phyloP scores from a whole-genome alignment of 1,140 invertebrate species.

The Alviniconcha marisindica region DNA sequence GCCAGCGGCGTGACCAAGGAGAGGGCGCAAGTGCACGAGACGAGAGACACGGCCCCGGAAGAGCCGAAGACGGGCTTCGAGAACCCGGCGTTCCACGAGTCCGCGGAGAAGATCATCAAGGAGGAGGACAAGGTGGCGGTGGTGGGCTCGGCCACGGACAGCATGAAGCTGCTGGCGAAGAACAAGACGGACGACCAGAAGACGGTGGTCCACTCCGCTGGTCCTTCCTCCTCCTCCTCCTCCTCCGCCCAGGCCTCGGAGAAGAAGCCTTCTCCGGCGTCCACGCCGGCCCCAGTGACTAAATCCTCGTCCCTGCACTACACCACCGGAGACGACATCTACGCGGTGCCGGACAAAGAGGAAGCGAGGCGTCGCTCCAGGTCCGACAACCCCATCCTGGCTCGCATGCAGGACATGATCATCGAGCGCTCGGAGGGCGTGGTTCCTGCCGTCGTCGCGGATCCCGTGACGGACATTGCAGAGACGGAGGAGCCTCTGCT shows the following conservation, averaged over 20 bases:
- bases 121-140: background rate
- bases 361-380: background rate
- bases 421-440: conserved; percentile 6
- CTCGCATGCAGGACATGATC: conserved; percentile 44
- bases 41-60: background rate
- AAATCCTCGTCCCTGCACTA: conserved; percentile 25
- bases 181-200: conserved; percentile 53
- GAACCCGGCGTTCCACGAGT: background rate
- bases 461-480: background rate
- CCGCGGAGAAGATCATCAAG: background rate
- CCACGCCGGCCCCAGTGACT: background rate
- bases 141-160: conserved; percentile 42
- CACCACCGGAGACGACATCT: conserved; percentile 36
- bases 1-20: background rate
- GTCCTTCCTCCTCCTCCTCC: background rate
- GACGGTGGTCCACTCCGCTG: conserved; percentile 20
- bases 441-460: background rate
- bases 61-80: background rate
- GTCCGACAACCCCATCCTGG: conserved; percentile 42
- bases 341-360: conserved; percentile 37
- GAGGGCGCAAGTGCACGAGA: conserved; percentile 12
- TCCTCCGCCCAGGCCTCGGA: background rate
- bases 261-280: background rate
- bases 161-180: conserved; percentile 47
- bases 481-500: background rate